Base-by-base conservation (phyloP, 1,140 invertebrate species). In the Myzus persicae region DNA sequence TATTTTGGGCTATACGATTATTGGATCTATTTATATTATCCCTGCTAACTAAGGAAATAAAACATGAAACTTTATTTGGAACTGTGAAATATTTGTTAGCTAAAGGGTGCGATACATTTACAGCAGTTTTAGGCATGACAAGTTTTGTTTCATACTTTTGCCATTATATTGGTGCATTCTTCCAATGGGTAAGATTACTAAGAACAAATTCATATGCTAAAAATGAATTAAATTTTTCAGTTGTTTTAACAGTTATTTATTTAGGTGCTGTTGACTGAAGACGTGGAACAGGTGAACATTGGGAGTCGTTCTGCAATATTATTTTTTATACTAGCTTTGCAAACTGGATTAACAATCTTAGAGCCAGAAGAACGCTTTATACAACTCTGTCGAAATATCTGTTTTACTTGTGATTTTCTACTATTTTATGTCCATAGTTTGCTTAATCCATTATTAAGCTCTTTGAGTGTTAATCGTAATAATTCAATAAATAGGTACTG, bases 291-390 rank as follows among this genome's bases (percentile, higher is more conserved):
- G 95, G 98, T 97, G 94, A 97, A 97, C 93, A 97, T 98, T 94
- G 98, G 98, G 11, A 98, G 98, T 0, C 97, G 99, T 1, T 98
- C 98, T 0, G 98, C 98, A 0, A 98, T 99, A 93, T 95, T 99
- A 36, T 99, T 99, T 94, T 99, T 99, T 94, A 97, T 99, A 93
- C 95, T 99, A 20, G 98, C 98, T 1, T 94, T 99, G 76, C 99
- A 99, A 95, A 99, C 98, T 2, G 98, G 98, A 36, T 95, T 99
- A 26, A 99, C 98, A 1, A 97, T 97, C 6, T 95, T 99, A 31
- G 97, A 98, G 94, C 97, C 97, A 24, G 98, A 99, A 93, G 98
- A 98, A 94, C 96, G 98, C 94, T 97, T 99, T 94, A 96, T 98
- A 11, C 95, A 98, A 94, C 95, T 99, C 0, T 98, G 97, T 94